Conservation (phyloP, 2,113 vertebrate genomes). For the Ovibos moschatus region DNA sequence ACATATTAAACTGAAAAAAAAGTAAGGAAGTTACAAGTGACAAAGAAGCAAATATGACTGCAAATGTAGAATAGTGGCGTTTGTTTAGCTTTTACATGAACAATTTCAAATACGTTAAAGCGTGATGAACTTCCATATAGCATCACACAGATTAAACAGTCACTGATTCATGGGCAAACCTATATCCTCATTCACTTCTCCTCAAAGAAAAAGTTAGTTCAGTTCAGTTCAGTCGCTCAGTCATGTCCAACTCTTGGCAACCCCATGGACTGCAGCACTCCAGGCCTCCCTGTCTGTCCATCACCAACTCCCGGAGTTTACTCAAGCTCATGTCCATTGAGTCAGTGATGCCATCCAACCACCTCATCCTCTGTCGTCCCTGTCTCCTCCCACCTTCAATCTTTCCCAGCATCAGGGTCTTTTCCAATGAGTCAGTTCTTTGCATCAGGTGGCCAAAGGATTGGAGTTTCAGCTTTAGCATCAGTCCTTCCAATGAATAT, state of each 20-base stretch:
- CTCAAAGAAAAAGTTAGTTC: not conserved
- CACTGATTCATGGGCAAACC: not conserved
- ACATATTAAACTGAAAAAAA: not conserved
- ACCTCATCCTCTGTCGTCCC: not conserved
- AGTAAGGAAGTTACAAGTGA: not conserved
- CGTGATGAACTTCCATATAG: not conserved
- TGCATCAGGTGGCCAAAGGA: not conserved
- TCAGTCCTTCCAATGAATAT: not conserved
- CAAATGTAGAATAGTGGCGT: not conserved
- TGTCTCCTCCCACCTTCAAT: not conserved
- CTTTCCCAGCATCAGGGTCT: not conserved
- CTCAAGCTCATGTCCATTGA: not conserved
- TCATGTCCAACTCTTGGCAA: not conserved
- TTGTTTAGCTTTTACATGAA: not conserved
- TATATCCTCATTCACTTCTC: not conserved
- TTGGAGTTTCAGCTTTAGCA: not conserved
- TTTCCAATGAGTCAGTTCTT: not conserved
- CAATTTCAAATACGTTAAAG: not conserved
- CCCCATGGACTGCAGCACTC: not conserved
- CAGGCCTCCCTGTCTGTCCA: not conserved
- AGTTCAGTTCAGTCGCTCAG: not conserved
- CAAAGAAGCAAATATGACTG: not conserved
- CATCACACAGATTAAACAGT: not conserved
- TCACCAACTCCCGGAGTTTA: not conserved
- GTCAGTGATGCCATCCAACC: not conserved